phyloP scores from a whole-genome alignment of 2,888 invertebrate genomes.

The Lordiphosa andalusiaca region DNA sequence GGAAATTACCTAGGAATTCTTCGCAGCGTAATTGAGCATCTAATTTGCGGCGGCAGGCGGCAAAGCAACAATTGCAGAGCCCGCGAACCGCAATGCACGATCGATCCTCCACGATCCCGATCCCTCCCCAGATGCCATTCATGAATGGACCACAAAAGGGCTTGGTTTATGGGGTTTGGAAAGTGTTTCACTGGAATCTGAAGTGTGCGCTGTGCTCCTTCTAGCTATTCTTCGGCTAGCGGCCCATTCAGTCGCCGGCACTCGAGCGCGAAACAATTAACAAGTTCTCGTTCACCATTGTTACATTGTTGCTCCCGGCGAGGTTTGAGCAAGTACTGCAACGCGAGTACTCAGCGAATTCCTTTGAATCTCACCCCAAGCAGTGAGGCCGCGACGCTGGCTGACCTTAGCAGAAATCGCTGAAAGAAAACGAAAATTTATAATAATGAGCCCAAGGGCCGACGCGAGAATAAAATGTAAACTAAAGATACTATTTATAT shows the following conservation, averaged over 20 bases:
- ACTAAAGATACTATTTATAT: constrained; percentile 75
- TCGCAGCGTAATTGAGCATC: constrained; percentile 66
- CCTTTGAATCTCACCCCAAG: constrained; percentile 53
- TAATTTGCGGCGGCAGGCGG: constrained; percentile 65
- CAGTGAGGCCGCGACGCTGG: constrained; percentile 4
- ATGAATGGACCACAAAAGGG: constrained; percentile 67
- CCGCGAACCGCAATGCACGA: constrained; percentile 3
- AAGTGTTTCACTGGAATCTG: constrained; percentile 64
- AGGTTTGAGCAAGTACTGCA: constrained; percentile 37
- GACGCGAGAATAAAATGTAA: constrained; percentile 62
- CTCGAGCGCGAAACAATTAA: constrained; percentile 74
- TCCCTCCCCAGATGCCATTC: constrained; percentile 44
- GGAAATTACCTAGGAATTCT: constrained; percentile 59
- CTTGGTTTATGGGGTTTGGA: constrained; percentile 63
- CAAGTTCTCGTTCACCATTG: constrained; percentile 58
- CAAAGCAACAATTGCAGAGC: constrained; percentile 50
- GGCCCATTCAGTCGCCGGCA: constrained; percentile 36
- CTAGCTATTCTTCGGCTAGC: constrained; percentile 8
- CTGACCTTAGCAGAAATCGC: constrained; percentile 32
- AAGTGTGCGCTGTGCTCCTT: constrained; percentile 37
- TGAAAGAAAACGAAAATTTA: constrained; percentile 73
- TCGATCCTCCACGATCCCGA: constrained; percentile 19
- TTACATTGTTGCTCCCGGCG: constrained; percentile 39
- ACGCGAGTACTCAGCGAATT: constrained; percentile 41
- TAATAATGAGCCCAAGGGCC: constrained; percentile 53